Conservation (phyloP, 2,888 invertebrate species). For the Morinoia aosen region DNA sequence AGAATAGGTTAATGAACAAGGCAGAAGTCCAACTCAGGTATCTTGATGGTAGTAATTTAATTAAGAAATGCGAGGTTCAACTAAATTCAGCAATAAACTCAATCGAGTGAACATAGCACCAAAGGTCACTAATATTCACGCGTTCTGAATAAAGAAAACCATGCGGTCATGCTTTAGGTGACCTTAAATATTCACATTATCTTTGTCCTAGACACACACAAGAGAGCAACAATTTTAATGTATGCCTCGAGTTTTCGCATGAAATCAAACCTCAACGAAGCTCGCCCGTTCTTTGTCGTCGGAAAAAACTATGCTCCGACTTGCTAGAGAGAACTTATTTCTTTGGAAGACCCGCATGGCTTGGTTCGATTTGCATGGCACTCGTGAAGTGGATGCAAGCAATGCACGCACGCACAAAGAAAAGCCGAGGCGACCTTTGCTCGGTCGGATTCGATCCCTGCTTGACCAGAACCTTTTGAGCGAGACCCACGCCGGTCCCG, state of each 20-base stretch:
- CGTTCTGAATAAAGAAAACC: background rate
- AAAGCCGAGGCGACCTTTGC: slow-evolving; percentile 20
- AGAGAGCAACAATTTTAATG: background rate
- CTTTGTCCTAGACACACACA: background rate
- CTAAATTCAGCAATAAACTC: background rate
- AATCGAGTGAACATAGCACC: background rate
- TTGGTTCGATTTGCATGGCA: slow-evolving; percentile 22
- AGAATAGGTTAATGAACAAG: background rate
- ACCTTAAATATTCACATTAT: background rate
- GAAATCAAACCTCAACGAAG: background rate
- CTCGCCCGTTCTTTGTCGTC: background rate
- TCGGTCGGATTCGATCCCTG: background rate
- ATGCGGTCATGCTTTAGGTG: background rate
- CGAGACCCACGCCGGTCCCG: background rate
- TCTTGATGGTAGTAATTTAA: background rate
- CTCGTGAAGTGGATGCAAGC: background rate
- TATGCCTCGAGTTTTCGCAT: background rate
- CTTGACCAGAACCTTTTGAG: slow-evolving; percentile 38
- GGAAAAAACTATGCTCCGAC: background rate
- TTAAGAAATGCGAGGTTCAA: background rate
- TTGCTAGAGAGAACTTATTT: background rate
- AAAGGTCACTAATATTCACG: background rate
- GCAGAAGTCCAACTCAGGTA: background rate
- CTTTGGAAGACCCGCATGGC: background rate
- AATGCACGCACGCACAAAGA: slow-evolving; percentile 5